Evolutionary conservation across 2,113 vertebrate species (phyloP), one percentile per base, ranked within the genome.

Genomic region (Anhinga anhinga): DNA sequence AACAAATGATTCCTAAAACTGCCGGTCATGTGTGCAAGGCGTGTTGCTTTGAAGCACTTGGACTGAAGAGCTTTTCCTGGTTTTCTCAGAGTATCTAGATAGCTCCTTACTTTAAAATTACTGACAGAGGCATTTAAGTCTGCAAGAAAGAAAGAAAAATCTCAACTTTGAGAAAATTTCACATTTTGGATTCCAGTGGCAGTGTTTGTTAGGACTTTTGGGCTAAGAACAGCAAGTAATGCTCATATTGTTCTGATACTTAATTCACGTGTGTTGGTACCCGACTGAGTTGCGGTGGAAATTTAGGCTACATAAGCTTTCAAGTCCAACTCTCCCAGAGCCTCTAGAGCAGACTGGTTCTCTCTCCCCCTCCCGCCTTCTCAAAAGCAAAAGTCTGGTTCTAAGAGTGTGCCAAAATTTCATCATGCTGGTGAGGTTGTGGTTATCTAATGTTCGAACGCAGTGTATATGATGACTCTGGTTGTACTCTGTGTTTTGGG

Each of bases 171-270:
- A 71, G 70, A 52, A 62, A 42, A 83, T 11, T 2, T 27, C 40
- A 19, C 0, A 0, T 20, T 69, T 40, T 65, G 40, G 6, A 50
- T 71, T 27, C n/a, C 42, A 34, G 13, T 12, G 26, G 21, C 45
- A 52, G 27, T 19, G 15, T 49, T 73, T 70, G 3, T 40, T 74
- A 8, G 29, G 59, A 47, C 13, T 66, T 82, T 7, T 27, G 49
- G 47, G 22, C 9, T 74, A 12, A n/a, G 63, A 80, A 42, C 27
- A 42, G 59, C 14, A 58, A 26, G 17, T 7, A 3, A 38, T 20
- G 26, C 18, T 62, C 11, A 1, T 47, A 20, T 13, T 17, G 17
- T 76, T 76, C 14, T 59, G 32, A 25, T 44, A 13, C 2, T 15
- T 40, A 26, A 3, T 62, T 63, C 11, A 6, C 5, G 2, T 19